Percentiles rank a stretch among this genome's conserved stretches.
These are phyloP conservation scores for Batillaria attramentaria DNA, from an alignment of 1,140 invertebrate genomes.

Conservation along the genomic window DNA sequence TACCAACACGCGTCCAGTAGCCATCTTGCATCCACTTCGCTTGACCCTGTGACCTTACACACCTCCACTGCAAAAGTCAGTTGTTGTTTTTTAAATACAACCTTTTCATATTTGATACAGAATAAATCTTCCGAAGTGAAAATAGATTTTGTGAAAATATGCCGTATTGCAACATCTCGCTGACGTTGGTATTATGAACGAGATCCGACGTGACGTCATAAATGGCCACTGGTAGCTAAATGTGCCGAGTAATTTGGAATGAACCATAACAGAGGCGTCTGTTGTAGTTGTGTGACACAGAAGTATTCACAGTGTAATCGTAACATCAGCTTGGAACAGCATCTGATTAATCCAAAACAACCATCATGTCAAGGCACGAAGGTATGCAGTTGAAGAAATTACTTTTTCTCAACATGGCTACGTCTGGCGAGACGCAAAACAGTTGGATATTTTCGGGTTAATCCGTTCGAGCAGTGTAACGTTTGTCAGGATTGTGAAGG, in stretches of 20 bases:
- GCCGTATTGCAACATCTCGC: conserved; percentile 10
- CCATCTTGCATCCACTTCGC: conserved; percentile 20
- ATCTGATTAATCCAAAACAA: conserved; percentile 15
- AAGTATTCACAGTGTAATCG: conserved; percentile 5
- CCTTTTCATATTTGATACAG: no score
- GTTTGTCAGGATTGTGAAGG: no score
- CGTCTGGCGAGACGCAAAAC: conserved; percentile 11
- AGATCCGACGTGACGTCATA: conserved; percentile 64
- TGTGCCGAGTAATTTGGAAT: conserved; percentile 42
- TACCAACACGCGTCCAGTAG: conserved; percentile 82
- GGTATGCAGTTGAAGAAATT: conserved; percentile 74
- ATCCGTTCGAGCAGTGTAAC: no score
- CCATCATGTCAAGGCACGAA: conserved; percentile 86
- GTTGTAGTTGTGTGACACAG: conserved; percentile 10
- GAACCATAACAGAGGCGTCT: conserved; percentile 30
- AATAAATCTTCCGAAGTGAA: no score
- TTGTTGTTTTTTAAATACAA: no score
- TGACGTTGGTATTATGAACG: conserved; percentile 29
- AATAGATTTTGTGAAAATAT: conserved; percentile 4
- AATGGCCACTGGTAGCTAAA: conserved; percentile 61
- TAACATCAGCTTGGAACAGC: neutral
- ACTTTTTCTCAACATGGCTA: conserved; percentile 2
- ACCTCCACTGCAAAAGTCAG: no score
- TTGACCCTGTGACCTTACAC: conserved; percentile 10
- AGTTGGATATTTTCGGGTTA: neutral